Base-by-base conservation (phyloP, 2,797 vertebrate genomes). In the Arnoldichthys spilopterus region DNA sequence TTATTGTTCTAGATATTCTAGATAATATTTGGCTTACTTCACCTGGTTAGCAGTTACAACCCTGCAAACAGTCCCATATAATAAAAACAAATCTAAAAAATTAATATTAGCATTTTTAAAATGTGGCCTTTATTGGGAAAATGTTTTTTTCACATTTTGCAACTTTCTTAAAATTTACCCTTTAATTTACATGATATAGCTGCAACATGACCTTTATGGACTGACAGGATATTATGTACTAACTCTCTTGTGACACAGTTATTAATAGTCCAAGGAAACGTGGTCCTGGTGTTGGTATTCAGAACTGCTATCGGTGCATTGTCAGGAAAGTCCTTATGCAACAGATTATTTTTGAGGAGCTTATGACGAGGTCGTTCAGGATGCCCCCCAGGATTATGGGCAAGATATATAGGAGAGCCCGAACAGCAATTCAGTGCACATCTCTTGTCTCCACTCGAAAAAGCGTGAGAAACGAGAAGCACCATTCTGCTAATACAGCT, bases 281-380 rank as follows among this genome's bases (percentile, higher is more conserved):
- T 58, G 34, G 40, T 13, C 24, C 12, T 32, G 2, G 11, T 53
- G 43, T 49, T 68, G 28, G 37, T 22, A 5, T 28, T 63, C 26
- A 34, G 53, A 68, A n/a, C 11, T 56, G 20, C 51, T 73, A 32
- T 20, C 34, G 15, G 45, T 68, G 43, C 58, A 72, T 37, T 34
- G 20, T 9, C 75, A 43, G 9, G 47, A 4, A 24, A 26, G 12
- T 40, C 28, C 54, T 69, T 74, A 62, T 74, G 71, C 9, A 68
- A 68, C 40, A 74, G 79, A 82, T 82, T 84, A 84, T n/a, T 49
- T 62, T 56, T 22, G 43, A 76, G 37, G 32, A 58, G 76, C 53
- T 74, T 80, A 77, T 77, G 74, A 79, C 28, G 20, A 30, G 64
- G 63, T 13, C 61, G 37, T 62, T 61, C 4, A 30, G 73, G 32